Evolutionary conservation across 2,888 invertebrate genomes (phyloP).

Genomic region (Metalampra italica): DNA sequence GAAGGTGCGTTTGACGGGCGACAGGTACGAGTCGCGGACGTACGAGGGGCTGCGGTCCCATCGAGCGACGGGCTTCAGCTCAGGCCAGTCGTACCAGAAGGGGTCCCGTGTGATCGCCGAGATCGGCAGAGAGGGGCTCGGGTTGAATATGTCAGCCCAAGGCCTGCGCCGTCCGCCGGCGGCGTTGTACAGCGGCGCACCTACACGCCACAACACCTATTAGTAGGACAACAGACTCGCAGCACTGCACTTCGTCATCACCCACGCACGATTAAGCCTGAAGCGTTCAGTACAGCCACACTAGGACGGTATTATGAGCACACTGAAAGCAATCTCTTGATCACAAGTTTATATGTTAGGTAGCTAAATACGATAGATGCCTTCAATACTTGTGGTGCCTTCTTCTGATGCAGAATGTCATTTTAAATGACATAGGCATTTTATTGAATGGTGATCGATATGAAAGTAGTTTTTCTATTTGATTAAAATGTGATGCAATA

Average conservation of each 20-base stretch:
- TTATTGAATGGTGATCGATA: background rate
- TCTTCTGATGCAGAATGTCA: too few relatives aligned
- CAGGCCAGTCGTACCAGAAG: conserved; percentile 92
- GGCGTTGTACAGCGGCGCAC: conserved; percentile 85
- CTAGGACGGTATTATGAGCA: conserved; percentile 5
- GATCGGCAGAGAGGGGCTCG: conserved; percentile 86
- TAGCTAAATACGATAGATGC: too few relatives aligned
- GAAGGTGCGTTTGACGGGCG: conserved; percentile 93
- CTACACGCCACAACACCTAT: conserved; percentile 71
- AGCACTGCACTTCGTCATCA: conserved; percentile 58
- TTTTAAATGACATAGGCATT: background rate
- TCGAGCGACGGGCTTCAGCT: conserved; percentile 86
- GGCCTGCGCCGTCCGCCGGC: conserved; percentile 80
- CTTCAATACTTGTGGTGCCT: too few relatives aligned
- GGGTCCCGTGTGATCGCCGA: conserved; percentile 91
- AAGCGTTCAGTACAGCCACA: conserved; percentile 30
- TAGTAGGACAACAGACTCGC: conserved; percentile 58
- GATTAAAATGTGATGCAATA: background rate
- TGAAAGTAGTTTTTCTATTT: background rate
- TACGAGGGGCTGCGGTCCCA: conserved; percentile 86
- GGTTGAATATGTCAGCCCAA: conserved; percentile 86
- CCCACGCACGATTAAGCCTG: conserved; percentile 44
- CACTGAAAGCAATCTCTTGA: conserved; percentile 11
- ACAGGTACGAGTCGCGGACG: conserved; percentile 92
- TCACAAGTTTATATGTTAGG: conserved; percentile 6